phyloP scores from a whole-genome alignment of 1,140 invertebrate genomes.

The Argopecten irradians region DNA sequence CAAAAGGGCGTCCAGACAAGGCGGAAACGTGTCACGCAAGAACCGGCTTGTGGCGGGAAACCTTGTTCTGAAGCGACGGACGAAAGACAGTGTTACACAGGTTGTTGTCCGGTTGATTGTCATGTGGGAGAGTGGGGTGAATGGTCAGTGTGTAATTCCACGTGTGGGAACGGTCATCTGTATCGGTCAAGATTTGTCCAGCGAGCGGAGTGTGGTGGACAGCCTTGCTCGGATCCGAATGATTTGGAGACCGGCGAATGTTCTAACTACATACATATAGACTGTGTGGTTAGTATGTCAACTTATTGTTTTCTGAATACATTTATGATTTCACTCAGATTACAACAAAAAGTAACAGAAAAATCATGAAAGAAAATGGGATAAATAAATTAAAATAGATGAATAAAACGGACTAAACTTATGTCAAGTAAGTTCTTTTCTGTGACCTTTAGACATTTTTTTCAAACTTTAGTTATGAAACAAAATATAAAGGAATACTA shows the following conservation, averaged over 20 bases:
- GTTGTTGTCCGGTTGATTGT: constrained; percentile 59
- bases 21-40: constrained; percentile 38
- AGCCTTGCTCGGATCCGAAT: constrained; percentile 48
- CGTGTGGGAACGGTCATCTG: constrained; percentile 50
- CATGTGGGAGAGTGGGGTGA: constrained; percentile 56
- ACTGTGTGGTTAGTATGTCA: constrained; percentile 60
- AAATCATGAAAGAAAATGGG: too few relatives aligned
- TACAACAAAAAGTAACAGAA: too few relatives aligned
- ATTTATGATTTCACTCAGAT: too few relatives aligned
- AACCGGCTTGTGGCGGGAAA: constrained; percentile 52
- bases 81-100: constrained; percentile 35
- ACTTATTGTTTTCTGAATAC: too few relatives aligned
- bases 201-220: constrained; percentile 55
- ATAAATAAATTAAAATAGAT: too few relatives aligned
- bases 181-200: constrained; percentile 59
- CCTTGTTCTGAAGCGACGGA: constrained; percentile 48
- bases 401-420: too few relatives aligned
- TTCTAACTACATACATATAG: constrained; percentile 57
- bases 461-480: too few relatives aligned
- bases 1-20: constrained; percentile 52
- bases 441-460: too few relatives aligned
- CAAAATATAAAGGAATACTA: too few relatives aligned
- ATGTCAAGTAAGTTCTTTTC: too few relatives aligned
- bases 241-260: constrained; percentile 46
- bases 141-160: constrained; percentile 55